A percentile compares a stretch with the other conserved stretches of the same genome.
These are phyloP conservation scores for Uropsilus gracilis DNA, from an alignment of 2,113 vertebrate species.

Conservation along the genomic window DNA sequence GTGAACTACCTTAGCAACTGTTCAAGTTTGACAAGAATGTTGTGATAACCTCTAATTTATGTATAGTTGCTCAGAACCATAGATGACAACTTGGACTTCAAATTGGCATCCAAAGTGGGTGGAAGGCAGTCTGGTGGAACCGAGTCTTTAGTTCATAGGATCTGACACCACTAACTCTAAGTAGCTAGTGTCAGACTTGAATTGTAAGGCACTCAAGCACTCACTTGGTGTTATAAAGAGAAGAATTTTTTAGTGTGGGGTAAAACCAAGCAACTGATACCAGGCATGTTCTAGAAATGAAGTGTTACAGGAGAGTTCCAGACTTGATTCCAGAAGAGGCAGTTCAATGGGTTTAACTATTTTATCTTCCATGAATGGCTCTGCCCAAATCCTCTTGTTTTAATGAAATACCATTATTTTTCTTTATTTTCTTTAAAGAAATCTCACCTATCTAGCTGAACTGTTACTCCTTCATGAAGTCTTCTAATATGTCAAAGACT, in stretches of 20 bases:
- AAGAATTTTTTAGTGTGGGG: background rate
- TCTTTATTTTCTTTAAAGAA: slow-evolving; percentile 24
- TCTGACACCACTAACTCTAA: background rate
- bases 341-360: background rate
- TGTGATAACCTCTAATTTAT: background rate
- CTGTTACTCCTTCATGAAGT: background rate
- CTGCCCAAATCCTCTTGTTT: background rate
- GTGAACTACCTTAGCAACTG: background rate
- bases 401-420: background rate
- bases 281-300: background rate
- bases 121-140: background rate
- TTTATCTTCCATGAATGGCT: background rate
- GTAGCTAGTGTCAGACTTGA: background rate
- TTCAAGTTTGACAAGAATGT: background rate
- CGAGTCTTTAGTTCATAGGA: background rate
- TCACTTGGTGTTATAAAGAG: background rate
- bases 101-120: background rate
- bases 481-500: background rate
- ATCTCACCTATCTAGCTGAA: background rate
- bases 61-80: background rate
- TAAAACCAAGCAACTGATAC: background rate
- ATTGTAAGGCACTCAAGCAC: background rate
- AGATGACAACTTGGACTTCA: background rate
- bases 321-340: background rate
- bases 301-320: background rate